A percentile compares a stretch with the other conserved stretches of the same genome.
phyloP scores from a whole-genome alignment of 2,113 vertebrate species.

The Heloderma charlesbogerti region DNA sequence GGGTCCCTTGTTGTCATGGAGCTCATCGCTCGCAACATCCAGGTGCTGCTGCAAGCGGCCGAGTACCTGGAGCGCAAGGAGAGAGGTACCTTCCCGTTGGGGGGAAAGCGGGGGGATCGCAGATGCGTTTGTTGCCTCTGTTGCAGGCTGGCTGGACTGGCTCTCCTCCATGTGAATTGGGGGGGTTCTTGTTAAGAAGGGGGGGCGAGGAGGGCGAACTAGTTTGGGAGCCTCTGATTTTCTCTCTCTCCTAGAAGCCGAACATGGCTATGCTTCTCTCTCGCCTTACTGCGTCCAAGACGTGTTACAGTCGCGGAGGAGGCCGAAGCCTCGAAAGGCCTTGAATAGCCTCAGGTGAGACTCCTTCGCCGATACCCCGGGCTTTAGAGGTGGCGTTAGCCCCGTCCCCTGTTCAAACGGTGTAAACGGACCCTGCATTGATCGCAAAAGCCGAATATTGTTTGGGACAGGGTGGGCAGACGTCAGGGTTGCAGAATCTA shows the following conservation, averaged over 20 bases:
- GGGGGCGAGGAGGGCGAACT: not conserved
- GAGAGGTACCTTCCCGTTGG: constrained; percentile 72
- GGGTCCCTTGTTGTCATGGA: constrained; percentile 78
- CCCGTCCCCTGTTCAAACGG: too few relatives aligned
- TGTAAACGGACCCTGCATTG: not conserved
- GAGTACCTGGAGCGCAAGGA: constrained; percentile 92
- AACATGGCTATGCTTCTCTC: constrained; percentile 92
- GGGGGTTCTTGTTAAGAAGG: not conserved
- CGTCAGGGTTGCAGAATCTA: too few relatives aligned
- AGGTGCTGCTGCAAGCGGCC: constrained; percentile 91
- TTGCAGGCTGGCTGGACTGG: not conserved
- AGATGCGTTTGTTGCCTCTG: not conserved
- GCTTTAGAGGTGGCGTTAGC: not conserved
- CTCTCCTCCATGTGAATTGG: not conserved
- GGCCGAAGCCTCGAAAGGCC: constrained; percentile 78
- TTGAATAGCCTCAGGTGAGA: constrained; percentile 81
- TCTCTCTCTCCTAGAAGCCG: constrained; percentile 81
- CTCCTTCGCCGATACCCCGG: fast-evolving
- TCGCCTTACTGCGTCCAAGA: constrained; percentile 75
- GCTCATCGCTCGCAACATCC: constrained; percentile 84
- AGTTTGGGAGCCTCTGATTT: not conserved
- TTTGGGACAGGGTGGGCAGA: too few relatives aligned
- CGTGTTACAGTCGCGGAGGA: constrained; percentile 74
- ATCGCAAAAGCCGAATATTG: not conserved
- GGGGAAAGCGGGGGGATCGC: not conserved